Base-by-base conservation (phyloP, 2,888 invertebrate species). In the Xestia xanthographa region DNA sequence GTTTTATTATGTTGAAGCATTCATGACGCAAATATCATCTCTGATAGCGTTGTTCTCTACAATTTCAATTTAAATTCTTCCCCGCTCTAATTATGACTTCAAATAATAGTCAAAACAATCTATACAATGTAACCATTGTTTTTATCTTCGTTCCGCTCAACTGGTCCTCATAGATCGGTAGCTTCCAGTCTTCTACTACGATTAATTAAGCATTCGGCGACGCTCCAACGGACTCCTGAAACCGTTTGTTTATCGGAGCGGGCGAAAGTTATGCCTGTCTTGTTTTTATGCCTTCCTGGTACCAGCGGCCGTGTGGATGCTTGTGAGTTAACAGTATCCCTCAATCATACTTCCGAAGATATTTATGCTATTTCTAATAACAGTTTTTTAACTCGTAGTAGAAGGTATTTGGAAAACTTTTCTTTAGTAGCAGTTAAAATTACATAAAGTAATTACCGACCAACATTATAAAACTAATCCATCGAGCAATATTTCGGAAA, bases 211-310 rank as follows among this genome's bases (percentile, higher is more conserved):
- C 86, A 90, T 89, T 86, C 86, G 73, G 87, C 83, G 84, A 85
- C 87, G 91, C 89, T 87, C 81, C 88, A 89, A 80, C 86, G 86
- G 80, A 34, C 76, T 84, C 81, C 86, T 86, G 86, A 82, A 86
- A 86, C 88, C 70, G 89, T 87, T 86, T 88, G 89, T 86, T 88
- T 89, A 91, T 80, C 90, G 89, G 87, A 90, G 83, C 90, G 89
- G 87, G 85, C 78, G 88, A 90, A 90, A 90, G 90, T 90, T 91
- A 91, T 87, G 89, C 88, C 88, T 80, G 81, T 88, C 77, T 82
- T 77, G 86, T 80, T 81, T 72, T 86, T 88, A 85, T 89, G 63
- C 66, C 86, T 92, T 89, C 90, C 91, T 90, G 82, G 83, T 89
- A 88, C 79, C 74, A 82, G 66, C 86, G 79, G 83, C 53, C 76